A percentile compares a stretch with the other conserved stretches of the same genome.
Evolutionary conservation across 2,888 invertebrate genomes (phyloP).

Genomic region (Volucella zonaria): DNA sequence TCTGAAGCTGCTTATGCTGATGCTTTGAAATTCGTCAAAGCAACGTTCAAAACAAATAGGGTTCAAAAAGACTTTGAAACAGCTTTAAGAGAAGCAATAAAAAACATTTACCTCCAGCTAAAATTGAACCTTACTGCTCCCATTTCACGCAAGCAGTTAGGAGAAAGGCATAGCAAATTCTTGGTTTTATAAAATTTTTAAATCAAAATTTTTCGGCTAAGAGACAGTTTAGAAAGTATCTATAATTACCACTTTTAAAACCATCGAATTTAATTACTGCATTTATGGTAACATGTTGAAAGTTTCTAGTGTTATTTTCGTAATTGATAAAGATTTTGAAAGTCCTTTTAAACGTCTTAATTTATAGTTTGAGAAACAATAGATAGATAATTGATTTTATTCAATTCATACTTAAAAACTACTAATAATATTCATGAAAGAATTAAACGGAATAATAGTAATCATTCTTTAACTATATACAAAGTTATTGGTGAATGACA

Average conservation of each 20-base stretch:
- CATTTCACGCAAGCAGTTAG: slow-evolving; percentile 37
- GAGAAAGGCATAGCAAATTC: slow-evolving; percentile 31
- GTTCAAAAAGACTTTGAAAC: slow-evolving; percentile 44
- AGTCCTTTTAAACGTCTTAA: neutral
- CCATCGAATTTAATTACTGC: slow-evolving; percentile 30
- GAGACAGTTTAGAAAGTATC: slow-evolving; percentile 38
- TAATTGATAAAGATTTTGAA: slow-evolving; percentile 9
- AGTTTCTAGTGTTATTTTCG: neutral
- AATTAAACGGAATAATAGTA: too few relatives aligned
- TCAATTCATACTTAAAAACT: too few relatives aligned
- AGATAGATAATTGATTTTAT: too few relatives aligned
- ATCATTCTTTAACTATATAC: too few relatives aligned
- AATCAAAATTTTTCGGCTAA: slow-evolving; percentile 34
- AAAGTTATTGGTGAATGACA: too few relatives aligned
- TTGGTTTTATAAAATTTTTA: slow-evolving; percentile 27
- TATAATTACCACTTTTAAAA: slow-evolving; percentile 37
- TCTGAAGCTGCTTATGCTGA: slow-evolving; percentile 33
- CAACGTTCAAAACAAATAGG: slow-evolving; percentile 34
- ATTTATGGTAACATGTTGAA: slow-evolving; percentile 26
- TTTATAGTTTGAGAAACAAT: too few relatives aligned
- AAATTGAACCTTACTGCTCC: slow-evolving; percentile 29
- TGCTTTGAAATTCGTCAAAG: slow-evolving; percentile 20
- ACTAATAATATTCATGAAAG: too few relatives aligned
- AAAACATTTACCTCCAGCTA: slow-evolving; percentile 28
- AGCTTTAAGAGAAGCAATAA: slow-evolving; percentile 36